Conservation (phyloP, 2,888 invertebrate species). For the Tolmerus cingulatus region DNA sequence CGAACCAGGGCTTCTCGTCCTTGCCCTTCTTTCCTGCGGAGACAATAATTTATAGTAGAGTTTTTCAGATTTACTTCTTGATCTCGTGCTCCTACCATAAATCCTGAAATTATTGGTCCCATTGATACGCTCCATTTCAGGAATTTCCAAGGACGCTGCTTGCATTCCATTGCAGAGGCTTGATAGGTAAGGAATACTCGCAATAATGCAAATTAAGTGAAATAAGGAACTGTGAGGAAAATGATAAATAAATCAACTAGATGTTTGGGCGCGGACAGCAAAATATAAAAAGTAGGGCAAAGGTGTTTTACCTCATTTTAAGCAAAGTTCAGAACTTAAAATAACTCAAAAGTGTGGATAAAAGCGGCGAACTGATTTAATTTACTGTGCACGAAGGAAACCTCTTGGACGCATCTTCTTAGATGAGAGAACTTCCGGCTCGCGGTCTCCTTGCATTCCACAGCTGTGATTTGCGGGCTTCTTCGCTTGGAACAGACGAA, state of each 20-base stretch:
- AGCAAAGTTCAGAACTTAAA: neutral
- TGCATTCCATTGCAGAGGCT: neutral
- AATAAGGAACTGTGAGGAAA: neutral
- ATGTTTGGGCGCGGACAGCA: neutral
- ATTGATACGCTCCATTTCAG: conserved; percentile 66
- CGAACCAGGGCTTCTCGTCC: conserved; percentile 69
- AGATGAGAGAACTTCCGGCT: neutral
- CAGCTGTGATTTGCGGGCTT: neutral
- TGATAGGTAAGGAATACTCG: neutral
- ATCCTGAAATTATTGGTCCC: conserved; percentile 69
- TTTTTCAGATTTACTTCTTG: neutral
- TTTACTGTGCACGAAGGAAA: neutral
- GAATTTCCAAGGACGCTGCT: conserved; percentile 52
- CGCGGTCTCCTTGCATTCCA: neutral
- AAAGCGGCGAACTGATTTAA: neutral
- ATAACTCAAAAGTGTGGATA: neutral
- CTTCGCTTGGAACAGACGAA: neutral
- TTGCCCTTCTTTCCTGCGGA: conserved; percentile 64
- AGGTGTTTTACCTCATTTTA: neutral
- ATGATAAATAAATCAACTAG: neutral
- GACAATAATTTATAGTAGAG: neutral
- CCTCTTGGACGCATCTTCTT: neutral
- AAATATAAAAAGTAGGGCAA: neutral
- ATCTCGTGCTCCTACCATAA: conserved; percentile 51
- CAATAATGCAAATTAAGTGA: neutral